Percentiles rank a stretch among this genome's conserved stretches.
Evolutionary conservation across 2,888 invertebrate genomes (phyloP).

Genomic region (Barypeithes pellucidus): DNA sequence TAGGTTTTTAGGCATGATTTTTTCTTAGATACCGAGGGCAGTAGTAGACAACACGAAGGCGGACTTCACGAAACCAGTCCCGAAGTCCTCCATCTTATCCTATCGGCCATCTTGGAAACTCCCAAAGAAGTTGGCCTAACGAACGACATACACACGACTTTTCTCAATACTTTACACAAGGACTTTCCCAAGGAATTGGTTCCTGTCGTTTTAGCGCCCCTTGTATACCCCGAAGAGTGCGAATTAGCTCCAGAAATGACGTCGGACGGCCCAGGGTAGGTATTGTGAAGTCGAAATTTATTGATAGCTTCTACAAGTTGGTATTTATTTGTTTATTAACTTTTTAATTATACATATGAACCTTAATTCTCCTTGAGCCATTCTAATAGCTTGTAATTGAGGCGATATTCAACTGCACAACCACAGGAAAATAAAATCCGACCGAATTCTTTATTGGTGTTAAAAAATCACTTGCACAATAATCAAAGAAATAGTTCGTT

Average conservation of each 20-base stretch:
- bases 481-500: no score
- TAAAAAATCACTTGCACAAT: no score
- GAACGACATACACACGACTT: conserved; percentile 83
- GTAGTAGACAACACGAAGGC: conserved; percentile 80
- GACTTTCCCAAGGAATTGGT: conserved; percentile 93
- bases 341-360: no score
- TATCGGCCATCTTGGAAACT: conserved; percentile 77
- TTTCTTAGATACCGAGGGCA: conserved; percentile 76
- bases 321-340: no score
- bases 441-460: no score
- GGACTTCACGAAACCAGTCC: conserved; percentile 93
- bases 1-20: not conserved
- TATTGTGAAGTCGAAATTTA: no score
- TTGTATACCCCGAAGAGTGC: conserved; percentile 87
- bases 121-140: conserved; percentile 79
- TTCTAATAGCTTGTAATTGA: no score
- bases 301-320: no score
- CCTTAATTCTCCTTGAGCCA: no score
- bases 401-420: no score
- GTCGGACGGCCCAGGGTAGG: conserved; percentile 73
- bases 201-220: conserved; percentile 91
- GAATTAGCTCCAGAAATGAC: conserved; percentile 79
- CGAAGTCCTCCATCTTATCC: conserved; percentile 89
- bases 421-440: no score
- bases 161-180: conserved; percentile 85